Evolutionary conservation across 2,113 vertebrate species (phyloP).

Genomic region (Tupaia tana): DNA sequence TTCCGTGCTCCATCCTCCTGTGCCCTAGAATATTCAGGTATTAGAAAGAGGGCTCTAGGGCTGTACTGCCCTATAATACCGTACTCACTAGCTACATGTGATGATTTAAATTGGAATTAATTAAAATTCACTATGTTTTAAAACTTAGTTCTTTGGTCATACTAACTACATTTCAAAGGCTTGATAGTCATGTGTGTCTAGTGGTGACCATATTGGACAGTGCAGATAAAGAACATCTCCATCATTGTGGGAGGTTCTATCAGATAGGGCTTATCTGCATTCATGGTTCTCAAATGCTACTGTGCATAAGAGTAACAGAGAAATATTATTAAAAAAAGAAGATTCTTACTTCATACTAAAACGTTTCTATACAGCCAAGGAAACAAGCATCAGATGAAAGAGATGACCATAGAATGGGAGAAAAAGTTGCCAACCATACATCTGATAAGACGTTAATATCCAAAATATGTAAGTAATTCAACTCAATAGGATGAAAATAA

Average conservation of each 20-base stretch:
- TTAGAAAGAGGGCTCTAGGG: too few relatives aligned
- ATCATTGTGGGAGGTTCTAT: neutral
- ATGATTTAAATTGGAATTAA: neutral
- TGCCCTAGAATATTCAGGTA: neutral
- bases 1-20: neutral
- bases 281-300: neutral
- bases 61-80: neutral
- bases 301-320: neutral
- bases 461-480: neutral
- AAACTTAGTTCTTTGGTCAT: neutral
- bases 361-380: neutral
- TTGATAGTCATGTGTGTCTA: neutral
- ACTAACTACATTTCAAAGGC: neutral
- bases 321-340: too few relatives aligned
- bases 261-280: too few relatives aligned
- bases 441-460: neutral
- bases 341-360: neutral
- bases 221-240: neutral
- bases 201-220: neutral
- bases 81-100: neutral
- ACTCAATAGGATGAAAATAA: neutral
- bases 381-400: neutral
- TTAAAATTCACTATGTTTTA: neutral
- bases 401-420: neutral
- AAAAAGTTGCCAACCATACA: neutral